Evolutionary conservation across 2,888 invertebrate genomes (phyloP).

Genomic region (Steinernema carpocapsae): DNA sequence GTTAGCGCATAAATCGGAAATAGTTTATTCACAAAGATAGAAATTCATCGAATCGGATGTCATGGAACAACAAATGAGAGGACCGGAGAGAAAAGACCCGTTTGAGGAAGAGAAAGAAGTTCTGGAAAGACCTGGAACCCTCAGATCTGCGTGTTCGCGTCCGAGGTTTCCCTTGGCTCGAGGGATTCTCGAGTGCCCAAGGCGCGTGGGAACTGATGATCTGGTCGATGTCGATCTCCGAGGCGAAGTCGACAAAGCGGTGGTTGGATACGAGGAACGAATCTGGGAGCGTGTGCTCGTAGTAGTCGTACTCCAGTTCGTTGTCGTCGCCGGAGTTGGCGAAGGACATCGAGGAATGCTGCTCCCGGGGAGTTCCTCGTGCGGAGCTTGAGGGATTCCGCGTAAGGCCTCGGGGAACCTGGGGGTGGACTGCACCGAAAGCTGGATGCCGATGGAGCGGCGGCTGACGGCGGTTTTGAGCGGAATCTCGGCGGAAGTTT

Average conservation of each 20-base stretch:
- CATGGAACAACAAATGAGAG: neutral
- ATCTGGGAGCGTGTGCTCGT: conserved; percentile 59
- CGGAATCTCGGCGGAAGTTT: conserved; percentile 36
- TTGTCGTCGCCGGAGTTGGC: conserved; percentile 46
- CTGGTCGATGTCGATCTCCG: conserved; percentile 65
- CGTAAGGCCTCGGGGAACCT: conserved; percentile 42
- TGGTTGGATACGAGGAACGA: conserved; percentile 53
- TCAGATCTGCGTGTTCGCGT: conserved; percentile 31
- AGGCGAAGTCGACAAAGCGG: conserved; percentile 47
- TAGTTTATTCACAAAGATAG: conserved; percentile 4
- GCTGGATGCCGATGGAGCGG: conserved; percentile 63
- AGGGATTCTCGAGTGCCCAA: conserved; percentile 4
- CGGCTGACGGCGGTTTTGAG: conserved; percentile 38
- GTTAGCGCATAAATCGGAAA: neutral
- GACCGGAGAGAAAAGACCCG: conserved; percentile 25
- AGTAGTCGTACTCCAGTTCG: conserved; percentile 62
- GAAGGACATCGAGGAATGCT: conserved; percentile 45
- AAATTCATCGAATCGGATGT: conserved; percentile 22
- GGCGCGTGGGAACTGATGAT: conserved; percentile 40
- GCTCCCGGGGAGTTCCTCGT: conserved; percentile 36
- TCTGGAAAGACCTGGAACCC: neutral
- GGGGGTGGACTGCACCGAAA: conserved; percentile 61
- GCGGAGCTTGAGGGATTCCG: conserved; percentile 36
- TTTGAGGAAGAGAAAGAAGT: neutral
- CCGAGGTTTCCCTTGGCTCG: neutral